Evolutionary conservation across 2,888 invertebrate genomes (phyloP).

Genomic region (Phengaris arion): DNA sequence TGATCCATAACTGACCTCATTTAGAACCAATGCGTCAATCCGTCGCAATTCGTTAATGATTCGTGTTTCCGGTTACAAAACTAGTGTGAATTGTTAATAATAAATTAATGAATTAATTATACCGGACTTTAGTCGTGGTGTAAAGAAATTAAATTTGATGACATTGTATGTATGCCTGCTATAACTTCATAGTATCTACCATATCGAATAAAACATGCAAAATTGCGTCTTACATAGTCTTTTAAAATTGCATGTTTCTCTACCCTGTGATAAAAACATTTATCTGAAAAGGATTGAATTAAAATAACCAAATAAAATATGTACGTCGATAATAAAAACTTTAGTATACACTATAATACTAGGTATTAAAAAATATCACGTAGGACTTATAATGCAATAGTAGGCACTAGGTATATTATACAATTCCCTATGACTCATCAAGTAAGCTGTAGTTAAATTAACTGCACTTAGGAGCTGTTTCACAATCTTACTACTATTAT

Average conservation of each 20-base stretch:
- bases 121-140: background rate
- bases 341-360: background rate
- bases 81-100: background rate
- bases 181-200: too few relatives aligned
- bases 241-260: too few relatives aligned
- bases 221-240: too few relatives aligned
- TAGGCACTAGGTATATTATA: background rate
- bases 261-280: too few relatives aligned
- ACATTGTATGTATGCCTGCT: background rate
- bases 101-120: background rate
- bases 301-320: too few relatives aligned
- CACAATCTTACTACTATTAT: background rate
- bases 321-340: too few relatives aligned
- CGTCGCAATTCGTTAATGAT: background rate
- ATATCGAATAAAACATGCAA: too few relatives aligned
- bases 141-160: background rate
- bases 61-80: constrained; percentile 17
- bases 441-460: background rate
- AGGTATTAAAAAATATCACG: background rate
- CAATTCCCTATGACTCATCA: constrained; percentile 8
- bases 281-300: too few relatives aligned
- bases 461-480: background rate
- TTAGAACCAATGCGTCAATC: background rate
- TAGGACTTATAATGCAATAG: background rate
- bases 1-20: background rate